These are phyloP conservation scores for Adelphocoris suturalis DNA, from an alignment of 2,888 invertebrate genomes.

Conservation along the genomic window DNA sequence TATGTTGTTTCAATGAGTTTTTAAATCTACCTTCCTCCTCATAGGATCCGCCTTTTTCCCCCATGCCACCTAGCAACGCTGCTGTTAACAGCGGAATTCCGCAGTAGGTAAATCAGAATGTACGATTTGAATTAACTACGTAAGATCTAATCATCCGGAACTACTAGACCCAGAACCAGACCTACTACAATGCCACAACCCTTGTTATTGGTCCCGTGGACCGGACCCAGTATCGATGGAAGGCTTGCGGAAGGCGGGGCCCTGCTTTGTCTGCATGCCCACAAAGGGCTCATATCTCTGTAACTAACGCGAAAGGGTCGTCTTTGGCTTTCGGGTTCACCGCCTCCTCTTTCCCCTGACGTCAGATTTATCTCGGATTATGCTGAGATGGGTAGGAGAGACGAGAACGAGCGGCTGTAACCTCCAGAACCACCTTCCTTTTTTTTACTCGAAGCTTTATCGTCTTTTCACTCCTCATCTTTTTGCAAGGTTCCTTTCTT, in stretches of 20 bases:
- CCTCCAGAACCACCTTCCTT: neutral
- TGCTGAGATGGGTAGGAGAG: neutral
- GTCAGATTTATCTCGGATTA: conserved; percentile 9
- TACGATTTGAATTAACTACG: too few relatives aligned
- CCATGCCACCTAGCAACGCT: too few relatives aligned
- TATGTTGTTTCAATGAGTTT: too few relatives aligned
- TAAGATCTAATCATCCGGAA: too few relatives aligned
- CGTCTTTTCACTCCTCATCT: neutral
- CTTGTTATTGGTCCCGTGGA: neutral
- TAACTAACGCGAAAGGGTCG: conserved; percentile 57
- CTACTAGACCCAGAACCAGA: neutral
- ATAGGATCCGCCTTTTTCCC: too few relatives aligned
- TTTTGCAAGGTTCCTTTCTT: neutral
- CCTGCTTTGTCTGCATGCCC: conserved; percentile 13
- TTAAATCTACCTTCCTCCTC: too few relatives aligned
- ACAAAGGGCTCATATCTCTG: conserved; percentile 53
- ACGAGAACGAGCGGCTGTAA: neutral
- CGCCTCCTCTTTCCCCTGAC: neutral
- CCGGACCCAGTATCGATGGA: neutral
- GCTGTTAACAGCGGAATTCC: too few relatives aligned
- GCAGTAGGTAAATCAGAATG: too few relatives aligned
- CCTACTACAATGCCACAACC: neutral
- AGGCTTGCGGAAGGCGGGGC: neutral
- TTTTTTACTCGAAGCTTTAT: neutral
- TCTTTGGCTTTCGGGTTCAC: conserved; percentile 47